Evolutionary conservation across 2,888 invertebrate species (phyloP).

Genomic region (Mythimna albipuncta): DNA sequence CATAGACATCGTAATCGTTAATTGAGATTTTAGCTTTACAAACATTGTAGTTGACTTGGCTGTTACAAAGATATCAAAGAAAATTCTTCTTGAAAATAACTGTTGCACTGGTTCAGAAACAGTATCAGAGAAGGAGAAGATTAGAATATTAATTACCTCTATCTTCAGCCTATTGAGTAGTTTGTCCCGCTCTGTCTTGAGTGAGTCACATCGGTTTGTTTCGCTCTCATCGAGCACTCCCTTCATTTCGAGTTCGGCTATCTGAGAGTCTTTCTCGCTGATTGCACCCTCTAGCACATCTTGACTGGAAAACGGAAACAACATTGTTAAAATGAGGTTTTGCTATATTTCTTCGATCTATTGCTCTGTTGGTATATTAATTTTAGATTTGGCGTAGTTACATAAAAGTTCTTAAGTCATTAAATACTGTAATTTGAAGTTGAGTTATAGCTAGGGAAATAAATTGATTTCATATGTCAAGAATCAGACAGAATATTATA

Average conservation of each 20-base stretch:
- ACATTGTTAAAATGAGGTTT: background rate
- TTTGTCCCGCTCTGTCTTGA: constrained; percentile 93
- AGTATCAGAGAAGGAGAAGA: background rate
- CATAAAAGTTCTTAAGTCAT: too few relatives aligned
- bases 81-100: background rate
- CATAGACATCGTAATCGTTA: background rate
- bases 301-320: constrained; percentile 90
- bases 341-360: too few relatives aligned
- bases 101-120: background rate
- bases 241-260: constrained; percentile 95
- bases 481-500: too few relatives aligned
- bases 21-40: background rate
- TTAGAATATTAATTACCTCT: constrained; percentile 87
- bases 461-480: too few relatives aligned
- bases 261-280: constrained; percentile 96
- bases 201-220: constrained; percentile 92
- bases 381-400: too few relatives aligned
- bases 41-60: background rate
- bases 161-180: constrained; percentile 93
- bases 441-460: too few relatives aligned
- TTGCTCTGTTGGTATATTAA: too few relatives aligned
- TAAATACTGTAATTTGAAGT: too few relatives aligned
- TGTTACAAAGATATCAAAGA: too few relatives aligned
- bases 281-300: constrained; percentile 96
- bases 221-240: constrained; percentile 92